Evolutionary conservation across 2,113 vertebrate genomes (phyloP).

Genomic region (Toxotes jaculatrix): DNA sequence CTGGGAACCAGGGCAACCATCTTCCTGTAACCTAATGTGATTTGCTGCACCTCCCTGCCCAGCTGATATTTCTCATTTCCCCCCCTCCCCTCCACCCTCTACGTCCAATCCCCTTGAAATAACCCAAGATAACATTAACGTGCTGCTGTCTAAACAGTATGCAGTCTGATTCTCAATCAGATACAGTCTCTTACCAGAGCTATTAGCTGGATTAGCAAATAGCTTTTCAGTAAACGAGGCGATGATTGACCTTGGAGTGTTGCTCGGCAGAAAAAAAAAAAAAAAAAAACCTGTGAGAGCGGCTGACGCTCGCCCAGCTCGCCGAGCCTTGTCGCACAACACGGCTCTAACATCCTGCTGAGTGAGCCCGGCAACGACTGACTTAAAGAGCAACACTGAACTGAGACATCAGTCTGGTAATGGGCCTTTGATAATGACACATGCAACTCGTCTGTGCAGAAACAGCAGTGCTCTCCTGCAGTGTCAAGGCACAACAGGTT

Average conservation of each 20-base stretch:
- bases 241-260: conserved; percentile 60
- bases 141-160: conserved; percentile 15
- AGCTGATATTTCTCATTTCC: conserved; percentile 29
- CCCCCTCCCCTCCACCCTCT: too few species aligned
- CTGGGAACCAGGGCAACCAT: neutral
- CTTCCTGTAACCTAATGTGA: conserved; percentile 12
- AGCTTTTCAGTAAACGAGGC: conserved; percentile 56
- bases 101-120: conserved; percentile 43
- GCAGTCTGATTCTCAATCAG: conserved; percentile 38
- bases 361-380: conserved; percentile 3
- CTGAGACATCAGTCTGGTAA: neutral
- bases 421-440: conserved; percentile 13
- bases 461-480: neutral
- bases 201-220: conserved; percentile 64
- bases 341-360: neutral
- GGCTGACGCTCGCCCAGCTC: neutral
- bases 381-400: conserved; percentile 9
- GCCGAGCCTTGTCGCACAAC: neutral
- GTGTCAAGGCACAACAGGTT: neutral
- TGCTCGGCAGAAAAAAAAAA: neutral
- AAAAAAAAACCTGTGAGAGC: conserved; percentile 12
- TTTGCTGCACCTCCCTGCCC: conserved; percentile 14
- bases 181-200: conserved; percentile 41
- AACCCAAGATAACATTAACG: conserved; percentile 53
- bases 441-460: conserved; percentile 8